Evolutionary conservation across 2,888 invertebrate genomes (phyloP), one percentile per base, ranked within the genome.

Genomic region (Dendrolimus pini): DNA sequence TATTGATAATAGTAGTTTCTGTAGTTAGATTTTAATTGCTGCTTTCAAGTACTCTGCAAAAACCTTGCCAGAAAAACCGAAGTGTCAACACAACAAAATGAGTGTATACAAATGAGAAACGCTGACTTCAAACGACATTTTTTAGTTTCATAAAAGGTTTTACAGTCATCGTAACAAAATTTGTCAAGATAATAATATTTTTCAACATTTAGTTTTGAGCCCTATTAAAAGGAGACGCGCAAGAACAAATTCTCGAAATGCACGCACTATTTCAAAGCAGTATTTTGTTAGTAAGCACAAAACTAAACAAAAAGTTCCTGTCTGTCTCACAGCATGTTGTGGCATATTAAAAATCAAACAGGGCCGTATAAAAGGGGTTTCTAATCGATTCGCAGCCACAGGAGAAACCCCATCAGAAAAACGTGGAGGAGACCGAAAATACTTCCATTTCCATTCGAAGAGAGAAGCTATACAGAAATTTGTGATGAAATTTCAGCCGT

Each of bases 381-480:
- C 61, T 42, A 64, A 63, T 2, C 18, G 18, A 18, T 18, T 18
- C 18, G 59, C 59, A 55, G 59, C 54, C 52, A 61, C 60, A 59
- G 63, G 64, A 59, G 54, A 56, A 58, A 56, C 52, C 10, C 55
- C 64, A n/a, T 58, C 53, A 54, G 65, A 65, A 62, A 65, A 59
- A n/a, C 55, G 62, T 47, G 62, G 64, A 59, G 62, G 62, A 56
- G 56, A 65, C 54, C 58, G 63, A 53, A 66, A 65, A 55, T 41
- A 56, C 13, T 55, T 56, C 60, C 61, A 58, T 58, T 67, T 63
- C 54, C 54, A 59, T n/a, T 65, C 62, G 52, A 64, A 59, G 53
- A 56, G 54, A 58, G 64, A 66, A 61, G 57, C 65, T 60, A 61
- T 65, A 58, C 60, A 67, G 56, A 64, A 65, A 52, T 65, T 67